Base-by-base conservation (phyloP, 2,888 invertebrate genomes). In the Athalia circularis region DNA sequence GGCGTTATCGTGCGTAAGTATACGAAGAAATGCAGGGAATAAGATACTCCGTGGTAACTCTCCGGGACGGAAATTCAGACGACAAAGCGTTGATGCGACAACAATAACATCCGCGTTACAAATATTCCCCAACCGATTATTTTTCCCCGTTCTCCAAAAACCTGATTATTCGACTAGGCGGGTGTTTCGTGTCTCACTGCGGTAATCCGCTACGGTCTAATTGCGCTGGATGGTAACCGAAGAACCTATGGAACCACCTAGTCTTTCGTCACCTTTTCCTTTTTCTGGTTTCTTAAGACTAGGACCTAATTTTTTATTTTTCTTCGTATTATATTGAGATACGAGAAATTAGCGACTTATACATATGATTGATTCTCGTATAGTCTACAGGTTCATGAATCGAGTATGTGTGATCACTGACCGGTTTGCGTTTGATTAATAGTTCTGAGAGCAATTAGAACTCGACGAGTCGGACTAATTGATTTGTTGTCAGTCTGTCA, bases 181-280 rank as follows among this genome's bases (percentile, higher is more conserved):
- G 50, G 50, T 48, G 64, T 50, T 50, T 64, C 48, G 75, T 62
- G 75, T 75, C 62, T 62, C 50, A 64, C 29, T 29, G 29, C 75
- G 62, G 75, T 75, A 59, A 45, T 64, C 52, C 62, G 75, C 43
- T 52, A 75, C 75, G 75, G 75, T 64, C 75, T 75, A 75, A 75
- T 75, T 75, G 75, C 64, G 75, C 62, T 75, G 5, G 62, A 64
- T 75, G 62, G 48, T 64, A 75, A 64, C 62, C 62, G 50, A 75
- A 75, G 72, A 72, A 72, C 72, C 59, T 72, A 45, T 59, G n/a
- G 59, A 59, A 47, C 13, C 45, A 72, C 47, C 72, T 45, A 72
- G 43, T 9, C 43, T 59, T 13, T 13, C 59, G 45, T 72, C 72
- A 59, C 15, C 72, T 72, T 72, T 47, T 47, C 13, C 15, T 72